Conservation (phyloP, 1,140 invertebrate genomes). For the Diprion similis region DNA sequence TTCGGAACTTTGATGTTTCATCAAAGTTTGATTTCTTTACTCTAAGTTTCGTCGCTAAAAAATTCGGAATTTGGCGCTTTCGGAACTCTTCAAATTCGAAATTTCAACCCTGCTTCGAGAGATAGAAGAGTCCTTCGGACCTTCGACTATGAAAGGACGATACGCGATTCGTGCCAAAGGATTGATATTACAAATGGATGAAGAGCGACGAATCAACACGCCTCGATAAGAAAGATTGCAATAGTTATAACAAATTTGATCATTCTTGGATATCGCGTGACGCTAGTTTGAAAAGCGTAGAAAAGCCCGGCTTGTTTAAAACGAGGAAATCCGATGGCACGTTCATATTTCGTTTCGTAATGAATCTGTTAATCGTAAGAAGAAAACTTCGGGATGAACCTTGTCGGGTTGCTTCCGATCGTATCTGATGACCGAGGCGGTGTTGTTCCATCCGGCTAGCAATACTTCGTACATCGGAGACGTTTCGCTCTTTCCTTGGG, state of each 20-base stretch:
- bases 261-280: too few relatives aligned
- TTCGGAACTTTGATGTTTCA: too few relatives aligned
- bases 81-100: too few relatives aligned
- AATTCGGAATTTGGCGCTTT: too few relatives aligned
- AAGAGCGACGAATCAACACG: background rate
- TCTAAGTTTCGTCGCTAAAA: too few relatives aligned
- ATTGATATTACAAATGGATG: background rate
- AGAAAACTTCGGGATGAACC: slow-evolving; percentile 51
- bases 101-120: too few relatives aligned
- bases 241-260: too few relatives aligned
- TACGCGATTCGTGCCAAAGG: background rate
- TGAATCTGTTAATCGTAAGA: background rate
- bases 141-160: too few relatives aligned
- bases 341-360: background rate
- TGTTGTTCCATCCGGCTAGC: slow-evolving; percentile 70
- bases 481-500: slow-evolving; percentile 58
- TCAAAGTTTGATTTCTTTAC: too few relatives aligned
- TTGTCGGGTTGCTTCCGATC: slow-evolving; percentile 70
- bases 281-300: too few relatives aligned
- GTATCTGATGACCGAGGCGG: slow-evolving; percentile 67
- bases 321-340: background rate
- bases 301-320: background rate
- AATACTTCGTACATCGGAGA: slow-evolving; percentile 69
- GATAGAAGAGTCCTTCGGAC: too few relatives aligned
- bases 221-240: too few relatives aligned